A percentile compares a stretch with the other conserved stretches of the same genome.
Conservation (phyloP, 1,140 invertebrate species). For the Cecropterus lyciades region DNA sequence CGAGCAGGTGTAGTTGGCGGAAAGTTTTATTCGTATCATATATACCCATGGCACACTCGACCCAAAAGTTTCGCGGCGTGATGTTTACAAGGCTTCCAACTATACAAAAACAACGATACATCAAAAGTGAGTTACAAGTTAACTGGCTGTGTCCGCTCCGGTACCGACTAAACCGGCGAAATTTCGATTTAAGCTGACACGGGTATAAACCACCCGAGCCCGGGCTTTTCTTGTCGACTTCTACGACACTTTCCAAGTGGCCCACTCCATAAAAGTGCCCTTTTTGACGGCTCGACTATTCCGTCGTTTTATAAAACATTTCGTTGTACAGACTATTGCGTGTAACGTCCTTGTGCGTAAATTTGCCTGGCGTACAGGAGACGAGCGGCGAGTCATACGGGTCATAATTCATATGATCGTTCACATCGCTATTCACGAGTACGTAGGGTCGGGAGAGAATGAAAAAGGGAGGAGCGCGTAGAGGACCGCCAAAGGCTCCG, state of each 20-base stretch:
- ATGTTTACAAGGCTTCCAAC: constrained; percentile 70
- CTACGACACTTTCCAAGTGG: constrained; percentile 50
- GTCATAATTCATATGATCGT: constrained; percentile 58
- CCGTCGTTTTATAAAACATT: constrained; percentile 17
- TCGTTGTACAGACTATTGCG: constrained; percentile 6
- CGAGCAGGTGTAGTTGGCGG: constrained; percentile 42
- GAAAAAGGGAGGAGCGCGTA: constrained; percentile 74
- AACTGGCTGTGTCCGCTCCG: constrained; percentile 61
- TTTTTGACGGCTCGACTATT: constrained; percentile 27
- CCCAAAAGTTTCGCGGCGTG: constrained; percentile 65
- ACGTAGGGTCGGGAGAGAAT: constrained; percentile 57
- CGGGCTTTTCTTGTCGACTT: constrained; percentile 56
- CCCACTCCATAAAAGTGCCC: constrained; percentile 48
- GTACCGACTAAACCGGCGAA: constrained; percentile 53
- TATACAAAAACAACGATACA: constrained; percentile 78
- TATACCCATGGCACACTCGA: constrained; percentile 46
- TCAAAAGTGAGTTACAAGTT: constrained; percentile 80
- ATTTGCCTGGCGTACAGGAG: constrained; percentile 30
- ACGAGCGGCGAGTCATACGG: constrained; percentile 58
- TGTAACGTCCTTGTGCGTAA: constrained; percentile 16
- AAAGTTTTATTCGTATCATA: constrained; percentile 43
- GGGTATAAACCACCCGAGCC: constrained; percentile 47
- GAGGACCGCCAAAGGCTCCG: constrained; percentile 69
- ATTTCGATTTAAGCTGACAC: constrained; percentile 68
- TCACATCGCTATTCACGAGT: constrained; percentile 63